Base-by-base conservation (phyloP, 2,797 vertebrate genomes). In the Pelobates cultripes region DNA sequence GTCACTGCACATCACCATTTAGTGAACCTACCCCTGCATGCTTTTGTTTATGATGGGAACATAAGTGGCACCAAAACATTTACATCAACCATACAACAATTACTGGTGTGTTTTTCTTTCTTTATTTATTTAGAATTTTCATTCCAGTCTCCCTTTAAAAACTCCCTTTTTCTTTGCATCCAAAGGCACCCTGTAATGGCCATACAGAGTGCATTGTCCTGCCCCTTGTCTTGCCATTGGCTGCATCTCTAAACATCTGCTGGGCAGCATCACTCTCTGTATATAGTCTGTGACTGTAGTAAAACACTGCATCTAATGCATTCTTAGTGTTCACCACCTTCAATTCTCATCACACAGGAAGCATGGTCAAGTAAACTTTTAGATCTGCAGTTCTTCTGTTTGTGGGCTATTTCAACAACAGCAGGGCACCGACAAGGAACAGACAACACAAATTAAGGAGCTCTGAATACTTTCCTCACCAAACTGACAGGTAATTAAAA, bases 191-290 rank as follows among this genome's bases (percentile, higher is more conserved):
- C 79, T 3, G 4, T 40, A 0, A 61, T 84, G 13, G 42, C 84
- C 53, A 82, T 0, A 41, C 84, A 83, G 43, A 7, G 73, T 84
- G 83, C 83, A 86, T 82, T 83, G 83, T 4, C 84, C 9, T 41
- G 67, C 69, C 83, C 73, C 86, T 85, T 75, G 3, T 64, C 0
- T 53, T 28, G 44, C 84, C 57, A 92, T 89, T 89, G 91, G 90
- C 66, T 4, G 7, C 17, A 0, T 80, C 17, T 44, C 74, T 79
- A 0, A n/a, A 44, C 71, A 73, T 70, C 41, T 2, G 0, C 66
- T 75, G 82, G 83, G 61, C 86, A 84, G 81, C 74, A 67, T 4
- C 40, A 0, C 1, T 0, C 42, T 14, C 72, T 74, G 43, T 89
- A 87, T 89, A 90, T 74, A 89, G 83, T 55, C 61, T 1, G 71